Percentiles rank a stretch among this genome's conserved stretches.
Evolutionary conservation across 2,888 invertebrate species (phyloP).

Genomic region (Microchrysa polita): DNA sequence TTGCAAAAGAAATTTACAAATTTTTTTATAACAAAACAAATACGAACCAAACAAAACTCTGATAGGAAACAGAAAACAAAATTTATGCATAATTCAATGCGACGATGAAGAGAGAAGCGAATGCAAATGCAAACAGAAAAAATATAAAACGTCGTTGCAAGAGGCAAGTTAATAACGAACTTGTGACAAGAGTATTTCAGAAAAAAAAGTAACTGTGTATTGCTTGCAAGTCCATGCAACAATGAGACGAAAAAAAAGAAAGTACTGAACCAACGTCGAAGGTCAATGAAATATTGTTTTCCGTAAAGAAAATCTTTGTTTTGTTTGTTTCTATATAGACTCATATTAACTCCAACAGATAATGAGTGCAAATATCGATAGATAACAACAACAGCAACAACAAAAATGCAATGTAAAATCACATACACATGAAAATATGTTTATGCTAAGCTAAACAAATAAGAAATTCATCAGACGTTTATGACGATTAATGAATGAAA

Average conservation of each 20-base stretch:
- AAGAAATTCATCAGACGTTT: slow-evolving; percentile 22
- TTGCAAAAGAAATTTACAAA: slow-evolving; percentile 14
- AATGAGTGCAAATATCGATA: slow-evolving; percentile 21
- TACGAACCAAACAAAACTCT: slow-evolving; percentile 6
- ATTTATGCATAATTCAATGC: no score
- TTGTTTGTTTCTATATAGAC: not conserved
- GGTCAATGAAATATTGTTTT: no score
- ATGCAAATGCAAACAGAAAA: not conserved
- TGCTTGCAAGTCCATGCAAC: no score
- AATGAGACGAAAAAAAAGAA: no score
- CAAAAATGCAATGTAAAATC: slow-evolving; percentile 22
- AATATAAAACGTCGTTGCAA: not conserved
- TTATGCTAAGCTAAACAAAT: slow-evolving; percentile 22
- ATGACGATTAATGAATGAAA: slow-evolving; percentile 1
- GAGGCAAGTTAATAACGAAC: not conserved
- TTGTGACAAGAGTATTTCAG: no score
- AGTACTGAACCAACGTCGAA: no score
- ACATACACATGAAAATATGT: slow-evolving; percentile 24
- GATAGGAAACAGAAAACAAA: not conserved
- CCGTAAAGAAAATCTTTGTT: not conserved
- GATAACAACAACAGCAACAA: not conserved
- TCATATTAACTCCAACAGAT: not conserved
- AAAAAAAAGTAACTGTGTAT: no score
- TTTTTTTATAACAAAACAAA: slow-evolving; percentile 33
- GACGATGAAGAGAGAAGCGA: no score